A percentile compares a stretch with the other conserved stretches of the same genome.
Conservation (phyloP, 2,113 vertebrate species). For the Anguilla japonica region DNA sequence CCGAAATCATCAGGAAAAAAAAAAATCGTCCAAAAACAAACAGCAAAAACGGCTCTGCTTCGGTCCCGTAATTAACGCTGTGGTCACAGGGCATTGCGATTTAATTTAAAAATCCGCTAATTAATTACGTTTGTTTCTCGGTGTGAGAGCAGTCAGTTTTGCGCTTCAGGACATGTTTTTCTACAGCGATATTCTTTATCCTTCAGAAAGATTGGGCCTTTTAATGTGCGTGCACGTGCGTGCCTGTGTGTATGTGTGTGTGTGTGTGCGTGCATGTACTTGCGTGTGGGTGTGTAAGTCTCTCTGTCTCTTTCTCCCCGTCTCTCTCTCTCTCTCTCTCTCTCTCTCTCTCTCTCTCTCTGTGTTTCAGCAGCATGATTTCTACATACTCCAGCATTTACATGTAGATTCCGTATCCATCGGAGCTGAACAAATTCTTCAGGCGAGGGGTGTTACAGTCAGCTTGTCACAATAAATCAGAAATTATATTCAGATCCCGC, state of each 20-base stretch:
- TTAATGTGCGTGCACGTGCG: background rate
- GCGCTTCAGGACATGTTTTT: background rate
- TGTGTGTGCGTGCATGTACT: background rate
- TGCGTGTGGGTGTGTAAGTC: background rate
- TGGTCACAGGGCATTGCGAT: background rate
- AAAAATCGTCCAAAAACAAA: background rate
- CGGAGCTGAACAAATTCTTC: background rate
- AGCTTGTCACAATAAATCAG: background rate
- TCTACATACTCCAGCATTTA: background rate
- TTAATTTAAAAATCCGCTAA: background rate
- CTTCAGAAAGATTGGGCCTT: background rate
- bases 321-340: conserved; percentile 19
- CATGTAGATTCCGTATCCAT: background rate
- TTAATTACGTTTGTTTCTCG: background rate
- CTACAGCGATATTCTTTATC: background rate
- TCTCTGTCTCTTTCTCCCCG: background rate
- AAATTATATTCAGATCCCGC: background rate
- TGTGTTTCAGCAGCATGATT: background rate
- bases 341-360: conserved; percentile 10
- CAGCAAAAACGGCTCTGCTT: background rate
- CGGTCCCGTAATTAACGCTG: background rate
- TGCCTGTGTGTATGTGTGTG: background rate
- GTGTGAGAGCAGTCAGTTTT: background rate
- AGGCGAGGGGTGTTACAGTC: background rate
- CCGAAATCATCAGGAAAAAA: background rate